phyloP scores from a whole-genome alignment of 2,888 invertebrate species.

The Luperina testacea region DNA sequence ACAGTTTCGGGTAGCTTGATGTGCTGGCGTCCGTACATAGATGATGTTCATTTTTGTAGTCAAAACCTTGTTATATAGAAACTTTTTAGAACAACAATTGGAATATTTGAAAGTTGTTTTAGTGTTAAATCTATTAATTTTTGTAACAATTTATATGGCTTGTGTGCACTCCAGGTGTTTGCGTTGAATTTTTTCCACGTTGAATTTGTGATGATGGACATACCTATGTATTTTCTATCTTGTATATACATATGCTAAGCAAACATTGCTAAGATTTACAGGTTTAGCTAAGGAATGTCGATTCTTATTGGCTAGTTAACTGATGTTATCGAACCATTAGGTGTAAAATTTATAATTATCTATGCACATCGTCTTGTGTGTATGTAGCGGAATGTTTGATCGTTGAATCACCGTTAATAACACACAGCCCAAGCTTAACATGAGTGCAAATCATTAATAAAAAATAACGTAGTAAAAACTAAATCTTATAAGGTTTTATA shows the following conservation, averaged over 20 bases:
- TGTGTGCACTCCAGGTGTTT: neutral
- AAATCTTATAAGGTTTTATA: neutral
- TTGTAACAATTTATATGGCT: neutral
- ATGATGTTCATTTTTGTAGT: neutral
- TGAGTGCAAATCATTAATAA: conserved; percentile 5
- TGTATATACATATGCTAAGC: neutral
- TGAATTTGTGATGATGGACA: neutral
- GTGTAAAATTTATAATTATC: conserved; percentile 25
- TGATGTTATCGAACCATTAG: conserved; percentile 16
- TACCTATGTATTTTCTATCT: neutral
- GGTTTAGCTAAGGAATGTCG: conserved; percentile 17
- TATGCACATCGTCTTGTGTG: conserved; percentile 1
- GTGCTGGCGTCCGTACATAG: too few relatives aligned
- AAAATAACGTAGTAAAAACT: neutral
- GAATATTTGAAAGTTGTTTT: neutral
- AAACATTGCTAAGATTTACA: conserved; percentile 2
- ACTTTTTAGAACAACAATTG: neutral
- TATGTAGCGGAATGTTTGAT: conserved; percentile 16
- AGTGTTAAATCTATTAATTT: neutral
- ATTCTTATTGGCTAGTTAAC: neutral
- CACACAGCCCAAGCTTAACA: neutral
- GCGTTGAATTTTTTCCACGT: neutral
- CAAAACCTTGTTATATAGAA: neutral
- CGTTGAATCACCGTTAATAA: conserved; percentile 35
- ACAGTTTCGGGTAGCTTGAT: too few relatives aligned